Percentiles rank a stretch among this genome's conserved stretches.
Conservation (phyloP, 2,113 vertebrate species). For the Emydocephalus ijimae region DNA sequence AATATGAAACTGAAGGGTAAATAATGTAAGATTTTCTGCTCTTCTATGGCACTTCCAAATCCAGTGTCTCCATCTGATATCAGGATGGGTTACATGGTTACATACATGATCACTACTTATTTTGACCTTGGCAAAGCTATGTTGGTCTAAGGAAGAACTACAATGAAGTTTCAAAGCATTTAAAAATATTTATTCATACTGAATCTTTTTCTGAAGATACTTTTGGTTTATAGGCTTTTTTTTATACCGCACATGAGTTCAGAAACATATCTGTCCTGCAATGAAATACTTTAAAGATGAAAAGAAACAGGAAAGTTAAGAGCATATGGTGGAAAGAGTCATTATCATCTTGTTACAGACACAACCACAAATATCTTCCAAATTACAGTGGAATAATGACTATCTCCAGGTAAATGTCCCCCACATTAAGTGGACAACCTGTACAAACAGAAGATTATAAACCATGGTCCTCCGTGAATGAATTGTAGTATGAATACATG, state of each 20-base stretch:
- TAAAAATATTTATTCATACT: constrained; percentile 66
- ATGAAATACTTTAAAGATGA: constrained; percentile 57
- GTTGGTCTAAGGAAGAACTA: background rate
- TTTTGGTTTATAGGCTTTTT: constrained; percentile 38
- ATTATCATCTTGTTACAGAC: constrained; percentile 41
- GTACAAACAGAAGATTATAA: background rate
- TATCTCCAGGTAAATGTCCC: constrained; percentile 27
- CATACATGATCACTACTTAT: background rate
- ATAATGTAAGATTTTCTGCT: background rate
- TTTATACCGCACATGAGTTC: constrained; percentile 48
- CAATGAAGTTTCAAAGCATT: constrained; percentile 37
- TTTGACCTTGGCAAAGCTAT: background rate
- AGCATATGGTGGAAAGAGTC: constrained; percentile 67
- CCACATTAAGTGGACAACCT: background rate
- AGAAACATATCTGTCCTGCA: constrained; percentile 59
- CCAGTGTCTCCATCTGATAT: background rate
- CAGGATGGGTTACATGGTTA: background rate
- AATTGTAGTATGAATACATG: background rate
- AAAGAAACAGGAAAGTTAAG: constrained; percentile 25
- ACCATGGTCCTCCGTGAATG: background rate
- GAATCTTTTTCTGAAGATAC: constrained; percentile 49
- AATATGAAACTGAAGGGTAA: background rate
- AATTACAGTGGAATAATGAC: constrained; percentile 41
- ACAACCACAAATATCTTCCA: constrained; percentile 54
- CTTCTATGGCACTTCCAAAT: background rate